Evolutionary conservation across 2,113 vertebrate genomes (phyloP).

Genomic region (Aegithalos caudatus): DNA sequence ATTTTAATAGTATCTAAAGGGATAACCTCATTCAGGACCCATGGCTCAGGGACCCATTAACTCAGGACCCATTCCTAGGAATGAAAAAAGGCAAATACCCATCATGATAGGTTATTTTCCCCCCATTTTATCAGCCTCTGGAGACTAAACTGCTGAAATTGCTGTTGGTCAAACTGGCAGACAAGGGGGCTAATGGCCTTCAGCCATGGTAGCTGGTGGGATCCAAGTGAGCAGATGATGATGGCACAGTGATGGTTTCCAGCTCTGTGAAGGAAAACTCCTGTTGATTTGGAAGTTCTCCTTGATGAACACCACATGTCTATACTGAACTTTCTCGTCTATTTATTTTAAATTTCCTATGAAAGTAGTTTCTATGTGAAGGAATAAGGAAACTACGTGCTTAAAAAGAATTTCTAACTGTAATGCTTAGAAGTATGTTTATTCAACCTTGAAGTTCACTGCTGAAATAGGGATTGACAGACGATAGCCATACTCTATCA

Average conservation of each 20-base stretch:
- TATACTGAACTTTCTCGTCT: neutral
- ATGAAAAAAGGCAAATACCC: neutral
- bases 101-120: fast-evolving
- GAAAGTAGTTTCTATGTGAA: neutral
- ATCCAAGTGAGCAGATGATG: neutral
- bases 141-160: neutral
- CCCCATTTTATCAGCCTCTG: neutral
- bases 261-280: neutral
- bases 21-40: neutral
- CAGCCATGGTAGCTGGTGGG: neutral
- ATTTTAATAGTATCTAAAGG: neutral
- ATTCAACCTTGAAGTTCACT: slow-evolving; percentile 35
- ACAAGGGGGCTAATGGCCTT: neutral
- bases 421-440: slow-evolving; percentile 51
- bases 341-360: slow-evolving; percentile 40
- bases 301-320: slow-evolving; percentile 7
- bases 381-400: slow-evolving; percentile 44
- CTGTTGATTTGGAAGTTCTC: slow-evolving; percentile 9
- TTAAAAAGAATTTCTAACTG: slow-evolving; percentile 56
- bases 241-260: neutral
- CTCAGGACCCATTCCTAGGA: neutral
- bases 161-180: neutral
- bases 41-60: neutral
- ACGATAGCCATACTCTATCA: neutral
- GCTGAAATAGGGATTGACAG: slow-evolving; percentile 5